Base-by-base conservation (phyloP, 2,113 vertebrate genomes). In the Perognathus longimembris region DNA sequence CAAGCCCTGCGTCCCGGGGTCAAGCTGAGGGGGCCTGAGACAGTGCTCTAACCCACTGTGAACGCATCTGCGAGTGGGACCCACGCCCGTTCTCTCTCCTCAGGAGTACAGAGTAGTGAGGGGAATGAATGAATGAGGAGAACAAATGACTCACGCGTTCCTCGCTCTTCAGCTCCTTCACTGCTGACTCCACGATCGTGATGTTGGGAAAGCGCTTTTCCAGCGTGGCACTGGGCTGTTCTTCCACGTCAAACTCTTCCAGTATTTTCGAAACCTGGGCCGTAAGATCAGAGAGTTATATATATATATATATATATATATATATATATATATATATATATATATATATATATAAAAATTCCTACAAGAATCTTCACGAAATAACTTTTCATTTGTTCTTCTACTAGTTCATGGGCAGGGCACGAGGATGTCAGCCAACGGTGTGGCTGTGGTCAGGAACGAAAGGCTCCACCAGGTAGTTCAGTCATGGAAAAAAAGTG, bases 171-270 rank as follows among this genome's bases (percentile, higher is more conserved):
- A 99, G 94, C 1, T 97, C 97, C 84, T 97, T 98, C 12, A 99
- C 99, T 81, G 95, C 98, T 80, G 98, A 99, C 40, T 99, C 98
- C 95, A 99, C 97, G 78, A 99, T 98, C 92, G 97, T 98, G 90
- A 99, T 98, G 95, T 99, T 99, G 40, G 99, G 98, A 93, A 98
- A 99, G 85, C 97, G 98, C 54, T 98, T 98, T 97, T 98, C 97
- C 95, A 99, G 95, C 5, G 98, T 71, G 93, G 97, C 98, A 95
- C 97, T 97, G 30, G 98, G 98, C 71, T 97, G 98, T 95, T 99
- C 99, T 97, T 99, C 99, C 7, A 99, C 98, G 86, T 99, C 98
- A 97, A 99, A 99, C 90, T 99, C 99, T 96, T 99, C 99, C 82
- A 99, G 96, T 1, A 97, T 98, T 97, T 98, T 98, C 28, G 99